Percentiles rank a stretch among this genome's conserved stretches.
Evolutionary conservation across 2,888 invertebrate genomes (phyloP).

Genomic region (Acleris holmiana): DNA sequence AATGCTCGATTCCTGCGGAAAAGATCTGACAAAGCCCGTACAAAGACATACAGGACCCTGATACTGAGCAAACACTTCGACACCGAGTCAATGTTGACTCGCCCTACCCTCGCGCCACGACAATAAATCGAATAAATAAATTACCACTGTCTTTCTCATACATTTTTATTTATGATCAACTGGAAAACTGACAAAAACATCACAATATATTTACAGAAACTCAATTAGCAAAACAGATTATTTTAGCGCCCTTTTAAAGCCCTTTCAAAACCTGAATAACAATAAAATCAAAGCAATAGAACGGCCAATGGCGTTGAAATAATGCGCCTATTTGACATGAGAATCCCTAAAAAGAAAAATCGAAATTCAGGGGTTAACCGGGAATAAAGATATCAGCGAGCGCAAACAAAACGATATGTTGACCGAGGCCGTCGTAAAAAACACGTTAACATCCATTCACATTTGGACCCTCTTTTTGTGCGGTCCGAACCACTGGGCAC

Average conservation of each 20-base stretch:
- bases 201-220: too few relatives aligned
- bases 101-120: slow-evolving; percentile 60
- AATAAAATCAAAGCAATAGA: slow-evolving; percentile 10
- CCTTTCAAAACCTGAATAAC: neutral
- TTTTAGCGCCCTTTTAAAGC: too few relatives aligned
- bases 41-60: slow-evolving; percentile 50
- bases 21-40: slow-evolving; percentile 37
- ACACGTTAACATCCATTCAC: slow-evolving; percentile 84
- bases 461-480: slow-evolving; percentile 80
- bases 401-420: slow-evolving; percentile 82
- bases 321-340: slow-evolving; percentile 30
- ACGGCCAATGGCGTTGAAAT: slow-evolving; percentile 1
- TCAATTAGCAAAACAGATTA: too few relatives aligned
- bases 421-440: slow-evolving; percentile 79
- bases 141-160: slow-evolving; percentile 75
- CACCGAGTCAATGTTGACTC: slow-evolving; percentile 77
- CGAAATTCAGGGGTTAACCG: slow-evolving; percentile 64
- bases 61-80: slow-evolving; percentile 75
- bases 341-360: slow-evolving; percentile 51
- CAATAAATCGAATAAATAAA: slow-evolving; percentile 80
- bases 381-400: slow-evolving; percentile 77
- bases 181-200: slow-evolving; percentile 36
- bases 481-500: slow-evolving; percentile 67
- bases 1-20: slow-evolving; percentile 6
- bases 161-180: slow-evolving; percentile 61